Evolutionary conservation across 2,113 vertebrate species (phyloP).

Genomic region (Orientallactaga bullata): DNA sequence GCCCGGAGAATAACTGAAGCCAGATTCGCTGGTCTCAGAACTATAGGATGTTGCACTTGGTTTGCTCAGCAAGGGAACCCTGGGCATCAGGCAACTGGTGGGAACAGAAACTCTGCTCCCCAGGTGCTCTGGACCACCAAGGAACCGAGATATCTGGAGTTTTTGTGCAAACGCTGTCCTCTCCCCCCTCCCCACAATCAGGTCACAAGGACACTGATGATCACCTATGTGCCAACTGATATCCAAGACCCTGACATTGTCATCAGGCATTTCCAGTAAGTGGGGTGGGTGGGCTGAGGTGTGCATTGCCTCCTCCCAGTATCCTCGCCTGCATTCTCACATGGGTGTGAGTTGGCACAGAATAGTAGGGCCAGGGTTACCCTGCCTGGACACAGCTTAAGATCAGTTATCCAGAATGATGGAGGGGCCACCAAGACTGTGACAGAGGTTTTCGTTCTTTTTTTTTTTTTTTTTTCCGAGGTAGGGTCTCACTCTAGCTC

Average conservation of each 20-base stretch:
- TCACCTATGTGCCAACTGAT: conserved; percentile 94
- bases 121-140: neutral
- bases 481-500: too few relatives aligned
- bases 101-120: neutral
- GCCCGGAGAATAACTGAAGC: neutral
- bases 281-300: neutral
- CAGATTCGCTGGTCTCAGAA: neutral
- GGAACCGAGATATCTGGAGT: neutral
- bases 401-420: neutral
- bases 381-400: neutral
- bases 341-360: neutral
- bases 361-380: neutral
- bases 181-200: conserved; percentile 76
- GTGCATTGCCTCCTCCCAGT: accelerated
- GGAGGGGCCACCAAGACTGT: neutral
- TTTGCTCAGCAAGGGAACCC: conserved; percentile 79
- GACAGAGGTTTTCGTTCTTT: too few relatives aligned
- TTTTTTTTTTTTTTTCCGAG: too few relatives aligned
- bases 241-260: conserved; percentile 95
- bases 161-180: neutral
- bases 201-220: conserved; percentile 96
- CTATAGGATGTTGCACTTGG: neutral
- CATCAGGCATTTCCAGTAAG: conserved; percentile 98
- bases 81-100: neutral
- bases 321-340: neutral